Evolutionary conservation across 2,797 vertebrate species (phyloP).

Genomic region (Hydrophis major): DNA sequence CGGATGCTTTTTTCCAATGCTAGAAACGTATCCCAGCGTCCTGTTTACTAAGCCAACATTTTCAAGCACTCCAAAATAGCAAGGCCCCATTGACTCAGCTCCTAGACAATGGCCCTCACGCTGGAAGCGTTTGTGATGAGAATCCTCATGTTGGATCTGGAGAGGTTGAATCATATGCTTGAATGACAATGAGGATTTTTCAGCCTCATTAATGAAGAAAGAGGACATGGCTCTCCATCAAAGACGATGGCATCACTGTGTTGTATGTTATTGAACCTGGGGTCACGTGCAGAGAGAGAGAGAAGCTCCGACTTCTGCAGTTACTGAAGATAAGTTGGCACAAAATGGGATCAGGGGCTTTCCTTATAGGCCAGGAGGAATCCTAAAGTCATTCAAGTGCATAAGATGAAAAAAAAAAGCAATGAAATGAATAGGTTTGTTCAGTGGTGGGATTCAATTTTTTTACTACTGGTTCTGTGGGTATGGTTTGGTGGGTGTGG

Average conservation of each 20-base stretch:
- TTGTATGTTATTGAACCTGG: background rate
- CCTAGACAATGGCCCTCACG: background rate
- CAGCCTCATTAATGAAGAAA: conserved; percentile 21
- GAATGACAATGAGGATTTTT: background rate
- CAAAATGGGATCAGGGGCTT: background rate
- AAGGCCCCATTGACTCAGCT: background rate
- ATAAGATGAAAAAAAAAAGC: background rate
- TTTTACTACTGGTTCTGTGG: no score
- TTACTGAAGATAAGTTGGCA: background rate
- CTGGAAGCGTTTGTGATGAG: rapidly evolving
- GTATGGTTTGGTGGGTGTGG: no score
- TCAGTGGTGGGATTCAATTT: no score
- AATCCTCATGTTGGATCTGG: background rate
- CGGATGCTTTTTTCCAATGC: background rate
- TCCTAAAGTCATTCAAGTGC: background rate
- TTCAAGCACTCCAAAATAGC: background rate
- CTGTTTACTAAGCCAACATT: background rate
- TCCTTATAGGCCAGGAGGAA: background rate
- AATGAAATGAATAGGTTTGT: background rate
- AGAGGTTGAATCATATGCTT: background rate
- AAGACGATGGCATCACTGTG: background rate
- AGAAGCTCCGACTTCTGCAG: background rate
- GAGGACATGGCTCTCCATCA: background rate
- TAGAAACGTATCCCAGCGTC: background rate
- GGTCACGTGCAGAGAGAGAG: background rate